Conservation (phyloP, 2,888 invertebrate species). For the Epirrhoe alternata region DNA sequence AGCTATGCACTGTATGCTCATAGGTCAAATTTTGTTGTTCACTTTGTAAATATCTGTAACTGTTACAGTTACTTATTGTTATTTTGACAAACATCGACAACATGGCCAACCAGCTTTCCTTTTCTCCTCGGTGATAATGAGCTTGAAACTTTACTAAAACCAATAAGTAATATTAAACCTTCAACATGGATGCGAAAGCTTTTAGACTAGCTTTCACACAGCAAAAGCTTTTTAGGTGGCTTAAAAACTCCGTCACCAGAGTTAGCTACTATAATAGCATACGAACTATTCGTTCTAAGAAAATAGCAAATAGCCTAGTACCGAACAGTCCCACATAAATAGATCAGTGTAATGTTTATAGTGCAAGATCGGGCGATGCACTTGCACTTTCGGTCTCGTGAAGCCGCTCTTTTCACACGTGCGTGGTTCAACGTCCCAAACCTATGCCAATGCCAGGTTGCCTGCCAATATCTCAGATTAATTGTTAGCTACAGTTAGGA, state of each 20-base stretch:
- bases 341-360: constrained; percentile 19
- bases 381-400: constrained; percentile 65
- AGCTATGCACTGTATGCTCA: no score
- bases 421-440: constrained; percentile 68
- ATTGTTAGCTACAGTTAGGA: constrained; percentile 27
- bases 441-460: constrained; percentile 77
- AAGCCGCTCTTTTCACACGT: constrained; percentile 50
- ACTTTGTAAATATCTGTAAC: no score
- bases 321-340: constrained; percentile 8
- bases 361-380: constrained; percentile 50
- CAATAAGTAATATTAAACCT: neutral
- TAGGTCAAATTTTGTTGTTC: no score
- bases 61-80: no score
- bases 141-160: no score
- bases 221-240: neutral
- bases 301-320: neutral
- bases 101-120: no score
- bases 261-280: no score
- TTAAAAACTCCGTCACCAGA: no score
- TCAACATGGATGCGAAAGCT: neutral
- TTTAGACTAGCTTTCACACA: neutral
- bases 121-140: no score
- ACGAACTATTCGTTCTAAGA: neutral
- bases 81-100: no score
- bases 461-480: constrained; percentile 57